Evolutionary conservation across 2,797 vertebrate genomes (phyloP).

Genomic region (Nannoperca obscura): DNA sequence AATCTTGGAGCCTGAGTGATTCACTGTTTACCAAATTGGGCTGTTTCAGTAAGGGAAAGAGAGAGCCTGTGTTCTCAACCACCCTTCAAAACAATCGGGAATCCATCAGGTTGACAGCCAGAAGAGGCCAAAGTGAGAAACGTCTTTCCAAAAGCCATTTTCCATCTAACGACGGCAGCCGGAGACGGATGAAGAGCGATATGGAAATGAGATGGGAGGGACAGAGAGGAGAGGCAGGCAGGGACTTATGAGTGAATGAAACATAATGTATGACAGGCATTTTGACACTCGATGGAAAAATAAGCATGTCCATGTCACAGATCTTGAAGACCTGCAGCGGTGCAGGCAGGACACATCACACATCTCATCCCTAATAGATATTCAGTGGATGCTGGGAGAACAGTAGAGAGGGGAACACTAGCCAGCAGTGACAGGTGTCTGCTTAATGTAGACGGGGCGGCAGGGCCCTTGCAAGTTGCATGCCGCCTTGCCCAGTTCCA

Average conservation of each 20-base stretch:
- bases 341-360: constrained; percentile 63
- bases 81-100: constrained; percentile 79
- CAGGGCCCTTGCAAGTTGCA: constrained; percentile 47
- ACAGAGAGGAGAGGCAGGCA: constrained; percentile 63
- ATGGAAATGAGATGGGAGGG: constrained; percentile 75
- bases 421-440: constrained; percentile 78
- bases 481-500: constrained; percentile 62
- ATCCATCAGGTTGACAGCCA: constrained; percentile 80
- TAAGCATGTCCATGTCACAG: constrained; percentile 64
- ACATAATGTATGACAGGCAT: constrained; percentile 76
- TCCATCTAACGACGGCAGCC: constrained; percentile 59
- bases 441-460: constrained; percentile 66
- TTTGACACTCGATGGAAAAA: constrained; percentile 70
- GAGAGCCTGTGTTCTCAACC: constrained; percentile 65
- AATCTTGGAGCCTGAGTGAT: constrained; percentile 69
- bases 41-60: constrained; percentile 63
- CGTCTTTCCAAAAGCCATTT: constrained; percentile 76
- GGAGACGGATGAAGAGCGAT: constrained; percentile 64
- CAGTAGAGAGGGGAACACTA: constrained; percentile 28
- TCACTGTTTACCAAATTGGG: constrained; percentile 80
- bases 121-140: constrained; percentile 67
- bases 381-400: constrained; percentile 50
- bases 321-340: constrained; percentile 56
- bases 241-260: constrained; percentile 73
- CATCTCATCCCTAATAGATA: constrained; percentile 56